These are phyloP conservation scores for Podabrus alpinus DNA, from an alignment of 2,888 invertebrate genomes.

Conservation along the genomic window DNA sequence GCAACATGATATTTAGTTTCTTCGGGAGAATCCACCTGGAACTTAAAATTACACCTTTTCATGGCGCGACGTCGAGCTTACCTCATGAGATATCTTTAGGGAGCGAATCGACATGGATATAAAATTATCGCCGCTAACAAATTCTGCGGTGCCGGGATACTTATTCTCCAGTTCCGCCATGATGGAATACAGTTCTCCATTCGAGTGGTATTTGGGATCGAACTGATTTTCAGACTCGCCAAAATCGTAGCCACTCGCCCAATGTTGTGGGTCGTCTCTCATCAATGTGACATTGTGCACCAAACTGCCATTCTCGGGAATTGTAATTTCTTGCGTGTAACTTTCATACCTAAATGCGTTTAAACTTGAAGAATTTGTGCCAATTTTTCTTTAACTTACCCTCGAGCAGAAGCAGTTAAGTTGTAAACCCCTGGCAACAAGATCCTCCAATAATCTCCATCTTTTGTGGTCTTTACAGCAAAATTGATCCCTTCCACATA, in stretches of 20 bases:
- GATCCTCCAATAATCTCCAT: constrained; percentile 93
- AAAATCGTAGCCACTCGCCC: constrained; percentile 83
- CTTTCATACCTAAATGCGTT: constrained; percentile 61
- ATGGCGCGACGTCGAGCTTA: constrained; percentile 43
- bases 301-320: constrained; percentile 63
- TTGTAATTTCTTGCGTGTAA: constrained; percentile 64
- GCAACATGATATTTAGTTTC: constrained; percentile 83
- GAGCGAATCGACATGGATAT: constrained; percentile 69
- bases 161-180: constrained; percentile 72
- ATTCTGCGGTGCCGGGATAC: constrained; percentile 70
- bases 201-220: constrained; percentile 67
- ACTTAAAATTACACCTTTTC: neutral
- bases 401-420: constrained; percentile 72
- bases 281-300: constrained; percentile 78
- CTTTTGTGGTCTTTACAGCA: constrained; percentile 65
- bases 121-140: constrained; percentile 70
- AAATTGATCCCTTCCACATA: constrained; percentile 77
- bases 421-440: constrained; percentile 85
- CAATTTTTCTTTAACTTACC: constrained; percentile 56
- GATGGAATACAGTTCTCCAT: constrained; percentile 65
- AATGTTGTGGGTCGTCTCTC: constrained; percentile 79
- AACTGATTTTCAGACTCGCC: constrained; percentile 70
- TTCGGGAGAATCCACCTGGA: constrained; percentile 74
- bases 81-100: constrained; percentile 74
- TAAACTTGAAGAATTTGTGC: neutral